Percentiles rank a stretch among this genome's conserved stretches.
Evolutionary conservation across 2,797 vertebrate species (phyloP).

Genomic region (Phataginus tricuspis): DNA sequence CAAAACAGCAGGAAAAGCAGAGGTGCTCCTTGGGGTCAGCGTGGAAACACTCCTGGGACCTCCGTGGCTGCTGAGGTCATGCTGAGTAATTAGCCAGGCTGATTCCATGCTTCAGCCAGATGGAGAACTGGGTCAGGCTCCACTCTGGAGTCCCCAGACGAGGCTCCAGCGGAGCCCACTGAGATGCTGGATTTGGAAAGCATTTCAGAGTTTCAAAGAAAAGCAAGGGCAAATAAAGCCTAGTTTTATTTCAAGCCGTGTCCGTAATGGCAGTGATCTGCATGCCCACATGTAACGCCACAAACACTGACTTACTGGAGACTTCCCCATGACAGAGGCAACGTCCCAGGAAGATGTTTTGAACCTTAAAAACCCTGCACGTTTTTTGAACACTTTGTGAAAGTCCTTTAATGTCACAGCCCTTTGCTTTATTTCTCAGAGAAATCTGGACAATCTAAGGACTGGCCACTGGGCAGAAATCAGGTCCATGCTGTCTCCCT

Average conservation of each 20-base stretch:
- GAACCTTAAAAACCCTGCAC: not conserved
- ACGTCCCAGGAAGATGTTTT: not conserved
- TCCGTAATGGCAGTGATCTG: not conserved
- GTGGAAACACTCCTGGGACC: not conserved
- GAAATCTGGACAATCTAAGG: not conserved
- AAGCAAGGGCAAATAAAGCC: not conserved
- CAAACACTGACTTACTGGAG: not conserved
- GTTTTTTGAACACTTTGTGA: not conserved
- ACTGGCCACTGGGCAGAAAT: not conserved
- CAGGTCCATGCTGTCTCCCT: not conserved
- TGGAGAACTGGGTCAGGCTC: slow-evolving; percentile 70
- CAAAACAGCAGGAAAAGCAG: not conserved
- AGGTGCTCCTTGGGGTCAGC: not conserved
- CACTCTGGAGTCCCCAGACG: not conserved
- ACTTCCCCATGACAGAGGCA: not conserved
- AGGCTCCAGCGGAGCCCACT: not conserved
- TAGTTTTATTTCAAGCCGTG: not conserved
- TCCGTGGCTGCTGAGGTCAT: not conserved
- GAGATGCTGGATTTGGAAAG: not conserved
- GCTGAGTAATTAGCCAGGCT: not conserved
- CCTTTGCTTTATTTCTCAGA: not conserved
- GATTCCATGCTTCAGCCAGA: not conserved
- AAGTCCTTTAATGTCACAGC: not conserved
- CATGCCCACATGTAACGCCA: not conserved
- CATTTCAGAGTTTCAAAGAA: not conserved